Percentiles rank a stretch among this genome's conserved stretches.
phyloP scores from a whole-genome alignment of 2,797 vertebrate genomes.

The Aselliscus stoliczkanus region DNA sequence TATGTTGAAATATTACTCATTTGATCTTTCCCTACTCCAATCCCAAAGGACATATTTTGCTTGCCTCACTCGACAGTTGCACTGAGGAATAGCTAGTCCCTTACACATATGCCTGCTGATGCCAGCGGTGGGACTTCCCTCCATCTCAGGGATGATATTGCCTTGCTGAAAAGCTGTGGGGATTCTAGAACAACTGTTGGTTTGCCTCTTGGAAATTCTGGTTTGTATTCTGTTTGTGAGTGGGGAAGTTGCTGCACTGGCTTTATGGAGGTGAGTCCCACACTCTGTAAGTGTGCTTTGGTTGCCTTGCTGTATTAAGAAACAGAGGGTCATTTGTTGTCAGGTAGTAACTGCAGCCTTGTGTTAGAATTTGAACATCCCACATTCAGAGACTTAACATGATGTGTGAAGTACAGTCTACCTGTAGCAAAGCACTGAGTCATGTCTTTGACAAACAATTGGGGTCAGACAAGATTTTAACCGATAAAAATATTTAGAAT shows the following conservation, averaged over 20 bases:
- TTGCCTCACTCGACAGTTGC: background rate
- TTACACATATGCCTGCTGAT: background rate
- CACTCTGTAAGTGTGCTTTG: background rate
- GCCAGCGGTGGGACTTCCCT: background rate
- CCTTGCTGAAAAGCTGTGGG: background rate
- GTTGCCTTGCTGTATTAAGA: background rate
- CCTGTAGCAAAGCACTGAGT: fast-evolving
- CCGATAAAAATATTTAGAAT: background rate
- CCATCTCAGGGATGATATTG: background rate
- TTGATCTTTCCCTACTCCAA: conserved; percentile 60
- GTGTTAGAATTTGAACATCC: background rate
- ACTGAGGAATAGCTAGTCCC: background rate
- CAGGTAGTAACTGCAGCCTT: background rate
- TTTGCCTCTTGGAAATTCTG: background rate
- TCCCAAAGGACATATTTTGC: conserved; percentile 68
- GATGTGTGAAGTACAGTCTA: background rate
- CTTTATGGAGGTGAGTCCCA: background rate
- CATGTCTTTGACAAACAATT: background rate
- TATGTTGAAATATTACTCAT: conserved; percentile 80
- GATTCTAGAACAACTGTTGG: background rate
- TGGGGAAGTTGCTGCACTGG: background rate
- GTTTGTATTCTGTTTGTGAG: background rate
- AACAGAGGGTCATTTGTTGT: background rate
- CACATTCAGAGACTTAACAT: background rate
- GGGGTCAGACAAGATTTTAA: background rate